phyloP scores from a whole-genome alignment of 2,888 invertebrate species.

The Beris morrisii region DNA sequence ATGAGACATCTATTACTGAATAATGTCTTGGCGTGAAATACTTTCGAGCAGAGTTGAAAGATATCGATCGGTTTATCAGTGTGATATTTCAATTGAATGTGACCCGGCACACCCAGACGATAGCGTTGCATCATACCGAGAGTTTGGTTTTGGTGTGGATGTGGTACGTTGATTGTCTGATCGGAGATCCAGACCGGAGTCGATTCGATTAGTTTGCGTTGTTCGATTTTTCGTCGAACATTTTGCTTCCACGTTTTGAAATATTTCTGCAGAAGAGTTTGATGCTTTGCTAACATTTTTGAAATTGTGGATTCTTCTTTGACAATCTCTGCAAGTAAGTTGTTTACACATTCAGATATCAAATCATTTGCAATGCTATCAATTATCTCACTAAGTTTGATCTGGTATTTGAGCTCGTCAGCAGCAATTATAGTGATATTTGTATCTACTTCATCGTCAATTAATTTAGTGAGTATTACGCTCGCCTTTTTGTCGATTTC shows the following conservation, averaged over 20 bases:
- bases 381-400: not conserved
- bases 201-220: slow-evolving; percentile 59
- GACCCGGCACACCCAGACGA: slow-evolving; percentile 53
- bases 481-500: slow-evolving; percentile 35
- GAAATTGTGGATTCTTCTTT: slow-evolving; percentile 49
- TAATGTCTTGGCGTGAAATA: slow-evolving; percentile 7
- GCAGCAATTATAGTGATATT: slow-evolving; percentile 39
- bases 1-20: not conserved
- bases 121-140: slow-evolving; percentile 59
- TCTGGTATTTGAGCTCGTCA: slow-evolving; percentile 8
- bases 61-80: slow-evolving; percentile 38
- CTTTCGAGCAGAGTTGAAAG: slow-evolving; percentile 18
- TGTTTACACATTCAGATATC: slow-evolving; percentile 43
- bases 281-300: slow-evolving; percentile 52
- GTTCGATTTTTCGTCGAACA: slow-evolving; percentile 53
- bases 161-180: slow-evolving; percentile 46
- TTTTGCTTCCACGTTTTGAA: slow-evolving; percentile 58
- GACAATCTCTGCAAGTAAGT: slow-evolving; percentile 51
- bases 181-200: slow-evolving; percentile 62
- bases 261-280: slow-evolving; percentile 52
- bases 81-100: slow-evolving; percentile 42
- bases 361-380: slow-evolving; percentile 5
- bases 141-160: slow-evolving; percentile 55
- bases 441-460: slow-evolving; percentile 9
- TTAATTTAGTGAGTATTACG: slow-evolving; percentile 22